Base-by-base conservation (phyloP, 2,888 invertebrate species). In the Mesochorus sp. region DNA sequence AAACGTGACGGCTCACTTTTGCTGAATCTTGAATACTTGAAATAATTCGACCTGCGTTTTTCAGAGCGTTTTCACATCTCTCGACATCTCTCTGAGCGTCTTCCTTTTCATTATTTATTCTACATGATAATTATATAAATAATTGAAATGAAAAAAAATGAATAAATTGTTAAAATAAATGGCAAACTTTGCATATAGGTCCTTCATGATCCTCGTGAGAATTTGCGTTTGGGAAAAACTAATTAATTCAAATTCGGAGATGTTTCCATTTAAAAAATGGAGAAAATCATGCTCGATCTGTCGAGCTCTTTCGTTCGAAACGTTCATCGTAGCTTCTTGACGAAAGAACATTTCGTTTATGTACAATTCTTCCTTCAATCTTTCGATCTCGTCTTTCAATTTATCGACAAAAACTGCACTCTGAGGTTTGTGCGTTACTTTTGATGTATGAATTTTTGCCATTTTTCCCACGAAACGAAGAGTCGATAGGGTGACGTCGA, bases 401-500 rank as follows among this genome's bases (percentile, higher is more conserved):
- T 55, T 82, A 21, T 84, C 76, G 0, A 89, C 62, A 64, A 86
- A 81, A 2, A 83, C 71, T 42, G 88, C 86, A 24, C 84, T 80
- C 44, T 86, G 84, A 31, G 87, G 79, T 39, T 82, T 68, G 8
- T 83, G 79, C 19, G 81, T 67, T 0, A 83, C 62, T 64, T 79
- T 85, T 37, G 86, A 59, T 0, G 83, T 75, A 26, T 79, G 81
- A 1, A 85, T 19, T 51, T 62, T 77, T 4, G 64, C 77, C 1
- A 85, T 78, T 12, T 88, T 83, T 57, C 89, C 86, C 0, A 89
- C 89, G 78, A 92, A 90, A 68, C 90, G 85, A 49, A 92, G 80
- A 83, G 91, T 89, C 1, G 92, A 92, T 24, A 91, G 73, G 0
- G 91, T 88, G 12, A 91, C 77, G 10, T 83, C 76, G 19, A 91